These are phyloP conservation scores for Onychomys torridus DNA, from an alignment of 2,797 vertebrate genomes.

Conservation along the genomic window DNA sequence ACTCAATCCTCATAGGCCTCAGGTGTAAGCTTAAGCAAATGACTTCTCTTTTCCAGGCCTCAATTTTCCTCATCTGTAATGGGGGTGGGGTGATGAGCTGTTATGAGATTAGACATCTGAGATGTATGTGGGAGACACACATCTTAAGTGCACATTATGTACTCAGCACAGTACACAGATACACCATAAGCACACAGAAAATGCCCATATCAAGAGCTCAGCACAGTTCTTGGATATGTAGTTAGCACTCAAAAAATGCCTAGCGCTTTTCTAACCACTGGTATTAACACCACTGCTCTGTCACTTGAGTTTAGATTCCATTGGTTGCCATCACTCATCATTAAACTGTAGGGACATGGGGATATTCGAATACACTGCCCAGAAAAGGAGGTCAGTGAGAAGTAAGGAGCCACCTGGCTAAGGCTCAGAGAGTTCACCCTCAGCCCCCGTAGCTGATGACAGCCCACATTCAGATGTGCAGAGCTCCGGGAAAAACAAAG, in stretches of 20 bases:
- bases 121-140: background rate
- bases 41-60: background rate
- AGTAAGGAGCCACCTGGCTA: background rate
- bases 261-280: background rate
- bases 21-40: background rate
- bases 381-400: background rate
- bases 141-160: background rate
- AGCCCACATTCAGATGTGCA: background rate
- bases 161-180: background rate
- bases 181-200: background rate
- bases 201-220: background rate
- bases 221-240: background rate
- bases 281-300: background rate
- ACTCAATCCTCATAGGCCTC: background rate
- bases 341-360: background rate
- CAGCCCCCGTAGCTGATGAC: background rate
- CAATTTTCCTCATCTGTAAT: background rate
- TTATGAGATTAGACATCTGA: background rate
- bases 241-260: background rate
- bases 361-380: background rate
- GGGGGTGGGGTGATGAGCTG: background rate
- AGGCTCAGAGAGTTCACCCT: background rate
- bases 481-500: background rate
- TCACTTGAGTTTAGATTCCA: background rate
- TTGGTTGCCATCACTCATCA: background rate